Conservation (phyloP, 1,140 invertebrate species). For the Tetramorium parvispinum region DNA sequence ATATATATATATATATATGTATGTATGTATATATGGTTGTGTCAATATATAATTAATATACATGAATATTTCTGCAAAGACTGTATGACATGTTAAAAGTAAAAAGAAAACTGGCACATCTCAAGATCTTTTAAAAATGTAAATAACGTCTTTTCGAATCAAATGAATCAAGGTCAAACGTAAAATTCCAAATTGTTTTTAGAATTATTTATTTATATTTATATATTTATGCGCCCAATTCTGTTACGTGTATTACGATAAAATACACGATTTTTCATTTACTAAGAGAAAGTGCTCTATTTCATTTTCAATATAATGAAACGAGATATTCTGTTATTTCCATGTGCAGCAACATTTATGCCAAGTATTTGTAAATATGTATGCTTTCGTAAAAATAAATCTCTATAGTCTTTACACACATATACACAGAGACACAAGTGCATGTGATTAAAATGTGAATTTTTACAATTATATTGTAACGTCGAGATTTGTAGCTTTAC, state of each 20-base stretch:
- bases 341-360: conserved; percentile 72
- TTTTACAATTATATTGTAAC: conserved; percentile 60
- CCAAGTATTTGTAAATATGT: conserved; percentile 81
- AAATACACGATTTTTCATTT: conserved; percentile 26
- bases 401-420: conserved; percentile 66
- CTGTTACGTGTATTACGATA: conserved; percentile 35
- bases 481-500: conserved; percentile 52
- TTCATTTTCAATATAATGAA: conserved; percentile 53
- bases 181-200: conserved; percentile 35
- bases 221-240: conserved; percentile 60
- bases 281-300: conserved; percentile 50
- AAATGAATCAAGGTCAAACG: conserved; percentile 13
- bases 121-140: conserved; percentile 71
- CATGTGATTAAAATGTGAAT: conserved; percentile 53
- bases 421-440: conserved; percentile 14
- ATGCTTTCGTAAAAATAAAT: conserved; percentile 79
- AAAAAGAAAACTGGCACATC: not conserved
- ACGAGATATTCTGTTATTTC: conserved; percentile 64
- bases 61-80: conserved; percentile 49
- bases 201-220: conserved; percentile 58
- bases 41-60: conserved; percentile 37
- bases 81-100: not conserved
- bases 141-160: conserved; percentile 63
- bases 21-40: not conserved
- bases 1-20: too few species aligned